phyloP scores from a whole-genome alignment of 2,113 vertebrate genomes.

The Mixornis gularis region DNA sequence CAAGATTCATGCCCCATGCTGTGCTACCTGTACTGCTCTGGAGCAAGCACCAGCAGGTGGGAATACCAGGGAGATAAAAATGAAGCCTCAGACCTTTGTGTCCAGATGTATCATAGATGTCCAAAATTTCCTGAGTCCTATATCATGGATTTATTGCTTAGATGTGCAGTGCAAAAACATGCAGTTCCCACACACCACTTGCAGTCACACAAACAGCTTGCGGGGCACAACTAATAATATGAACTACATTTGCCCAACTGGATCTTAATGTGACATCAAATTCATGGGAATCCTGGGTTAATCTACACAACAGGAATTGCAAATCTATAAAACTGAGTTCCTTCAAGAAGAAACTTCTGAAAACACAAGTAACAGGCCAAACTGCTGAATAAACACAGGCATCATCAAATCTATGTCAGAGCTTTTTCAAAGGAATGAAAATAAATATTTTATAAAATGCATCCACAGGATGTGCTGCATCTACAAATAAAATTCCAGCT shows the following conservation, averaged over 20 bases:
- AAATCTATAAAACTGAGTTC: not conserved
- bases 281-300: not conserved
- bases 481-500: not conserved
- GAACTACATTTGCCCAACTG: not conserved
- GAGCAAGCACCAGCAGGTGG: not conserved
- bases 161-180: not conserved
- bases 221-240: not conserved
- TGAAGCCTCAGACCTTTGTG: not conserved
- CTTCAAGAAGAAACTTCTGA: not conserved
- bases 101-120: not conserved
- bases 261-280: not conserved
- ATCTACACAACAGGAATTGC: not conserved
- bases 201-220: not conserved
- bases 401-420: not conserved
- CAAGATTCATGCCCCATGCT: not conserved
- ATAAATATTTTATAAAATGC: slow-evolving; percentile 1
- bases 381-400: not conserved
- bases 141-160: not conserved
- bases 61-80: not conserved
- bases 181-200: not conserved
- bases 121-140: not conserved
- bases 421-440: not conserved
- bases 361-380: not conserved
- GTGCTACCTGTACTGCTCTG: not conserved
- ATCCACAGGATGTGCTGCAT: not conserved